Conservation (phyloP, 37 sponge, comb jelly and placozoan genomes). For the Cliona cf. orientalis region DNA sequence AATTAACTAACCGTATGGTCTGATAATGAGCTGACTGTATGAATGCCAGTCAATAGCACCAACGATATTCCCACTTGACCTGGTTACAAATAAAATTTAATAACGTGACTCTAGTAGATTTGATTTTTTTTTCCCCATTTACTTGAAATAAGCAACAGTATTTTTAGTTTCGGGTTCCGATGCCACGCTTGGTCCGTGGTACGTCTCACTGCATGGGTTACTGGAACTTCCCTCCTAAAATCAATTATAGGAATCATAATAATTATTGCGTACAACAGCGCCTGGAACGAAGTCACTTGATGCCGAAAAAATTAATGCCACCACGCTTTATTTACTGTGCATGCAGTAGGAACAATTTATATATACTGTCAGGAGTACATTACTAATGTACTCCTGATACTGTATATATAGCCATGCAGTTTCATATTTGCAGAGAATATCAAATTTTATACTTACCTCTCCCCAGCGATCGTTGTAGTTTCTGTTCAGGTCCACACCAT, state of each 20-base stretch:
- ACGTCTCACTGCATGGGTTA: conserved; percentile 74
- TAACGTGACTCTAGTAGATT: neutral
- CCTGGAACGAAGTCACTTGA: too few relatives aligned
- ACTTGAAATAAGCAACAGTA: conserved; percentile 70
- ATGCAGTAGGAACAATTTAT: too few relatives aligned
- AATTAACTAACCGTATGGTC: conserved; percentile 70
- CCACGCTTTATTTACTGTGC: too few relatives aligned
- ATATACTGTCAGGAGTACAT: too few relatives aligned
- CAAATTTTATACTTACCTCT: neutral
- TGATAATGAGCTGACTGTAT: conserved; percentile 75
- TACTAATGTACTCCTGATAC: neutral
- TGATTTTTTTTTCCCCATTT: neutral
- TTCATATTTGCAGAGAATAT: too few relatives aligned
- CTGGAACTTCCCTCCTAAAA: conserved; percentile 65
- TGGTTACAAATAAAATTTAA: neutral
- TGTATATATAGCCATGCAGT: too few relatives aligned
- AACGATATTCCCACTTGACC: conserved; percentile 43
- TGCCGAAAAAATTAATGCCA: too few relatives aligned
- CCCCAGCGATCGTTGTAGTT: conserved; percentile 57
- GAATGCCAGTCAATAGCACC: conserved; percentile 87
- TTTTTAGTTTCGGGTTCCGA: conserved; percentile 82
- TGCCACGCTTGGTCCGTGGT: conserved; percentile 61
- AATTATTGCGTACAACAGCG: too few relatives aligned
- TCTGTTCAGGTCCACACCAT: conserved; percentile 86
- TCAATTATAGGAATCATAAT: too few relatives aligned